Evolutionary conservation across 2,797 vertebrate genomes (phyloP).

Genomic region (Pangasius larnaudii): DNA sequence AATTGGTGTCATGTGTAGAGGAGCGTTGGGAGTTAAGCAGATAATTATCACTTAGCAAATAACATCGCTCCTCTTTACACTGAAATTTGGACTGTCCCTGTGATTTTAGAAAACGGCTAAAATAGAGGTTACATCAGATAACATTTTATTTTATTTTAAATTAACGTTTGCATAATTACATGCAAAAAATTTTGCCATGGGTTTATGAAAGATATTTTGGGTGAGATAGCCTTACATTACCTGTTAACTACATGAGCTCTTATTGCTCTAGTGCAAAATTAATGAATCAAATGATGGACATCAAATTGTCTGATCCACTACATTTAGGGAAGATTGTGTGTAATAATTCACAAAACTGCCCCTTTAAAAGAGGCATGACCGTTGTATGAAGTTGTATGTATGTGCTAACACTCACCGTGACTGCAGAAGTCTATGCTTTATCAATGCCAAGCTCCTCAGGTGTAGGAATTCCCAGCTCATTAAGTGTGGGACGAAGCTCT

Average conservation of each 20-base stretch:
- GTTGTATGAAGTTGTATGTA: neutral
- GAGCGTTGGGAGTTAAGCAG: neutral
- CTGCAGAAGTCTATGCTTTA: constrained; percentile 78
- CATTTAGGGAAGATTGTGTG: too few species aligned
- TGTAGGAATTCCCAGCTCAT: constrained; percentile 91
- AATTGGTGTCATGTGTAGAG: neutral
- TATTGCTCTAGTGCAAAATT: neutral
- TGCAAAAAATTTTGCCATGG: neutral
- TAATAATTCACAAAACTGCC: neutral
- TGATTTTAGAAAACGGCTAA: neutral
- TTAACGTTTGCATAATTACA: neutral
- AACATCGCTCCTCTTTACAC: neutral
- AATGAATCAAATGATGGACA: neutral
- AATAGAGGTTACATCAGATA: neutral
- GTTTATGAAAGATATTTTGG: neutral
- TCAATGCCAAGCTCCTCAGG: constrained; percentile 93
- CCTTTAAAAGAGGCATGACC: neutral
- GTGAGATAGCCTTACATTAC: neutral
- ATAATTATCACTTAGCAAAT: neutral
- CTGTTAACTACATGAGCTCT: neutral
- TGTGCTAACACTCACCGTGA: constrained; percentile 48
- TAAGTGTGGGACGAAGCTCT: constrained; percentile 88
- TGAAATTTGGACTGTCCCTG: neutral
- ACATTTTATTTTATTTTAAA: neutral
- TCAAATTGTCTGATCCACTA: neutral